Evolutionary conservation across 2,113 vertebrate species (phyloP).

Genomic region (Eolophus roseicapilla): DNA sequence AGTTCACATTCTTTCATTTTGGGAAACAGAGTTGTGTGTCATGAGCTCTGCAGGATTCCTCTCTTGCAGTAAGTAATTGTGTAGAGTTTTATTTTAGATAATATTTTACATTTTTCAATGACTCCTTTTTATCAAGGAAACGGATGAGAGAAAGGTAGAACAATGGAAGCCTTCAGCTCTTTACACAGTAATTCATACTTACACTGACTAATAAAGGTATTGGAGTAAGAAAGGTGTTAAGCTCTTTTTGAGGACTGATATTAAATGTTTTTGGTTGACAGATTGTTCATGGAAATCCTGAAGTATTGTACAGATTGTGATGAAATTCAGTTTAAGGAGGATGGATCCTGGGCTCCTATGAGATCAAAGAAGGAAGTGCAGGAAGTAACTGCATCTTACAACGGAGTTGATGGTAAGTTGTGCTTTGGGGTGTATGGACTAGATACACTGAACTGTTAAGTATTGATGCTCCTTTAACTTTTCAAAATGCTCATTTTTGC

Average conservation of each 20-base stretch:
- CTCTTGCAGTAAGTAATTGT: not conserved
- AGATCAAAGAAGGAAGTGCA: slow-evolving; percentile 95
- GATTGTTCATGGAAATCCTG: slow-evolving; percentile 98
- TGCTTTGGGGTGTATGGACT: not conserved
- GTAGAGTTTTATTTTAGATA: not conserved
- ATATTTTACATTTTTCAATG: not conserved
- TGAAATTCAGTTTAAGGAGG: slow-evolving; percentile 98
- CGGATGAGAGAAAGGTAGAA: not conserved
- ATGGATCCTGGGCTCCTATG: slow-evolving; percentile 97
- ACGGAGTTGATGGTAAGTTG: slow-evolving; percentile 87
- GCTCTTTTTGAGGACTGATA: not conserved
- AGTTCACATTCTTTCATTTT: not conserved
- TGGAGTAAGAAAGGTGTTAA: not conserved
- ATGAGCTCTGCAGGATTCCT: not conserved
- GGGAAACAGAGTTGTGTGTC: not conserved
- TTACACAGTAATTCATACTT: not conserved
- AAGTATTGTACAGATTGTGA: slow-evolving; percentile 96
- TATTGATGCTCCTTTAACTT: not conserved
- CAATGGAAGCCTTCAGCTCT: not conserved
- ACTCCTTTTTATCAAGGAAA: not conserved
- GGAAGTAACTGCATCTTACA: slow-evolving; percentile 89
- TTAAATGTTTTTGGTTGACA: slow-evolving; percentile 30
- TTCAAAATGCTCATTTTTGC: not conserved
- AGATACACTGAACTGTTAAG: accelerated
- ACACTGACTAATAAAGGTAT: not conserved